These are phyloP conservation scores for Heteronetta atricapilla DNA, from an alignment of 2,113 vertebrate genomes.

Conservation along the genomic window DNA sequence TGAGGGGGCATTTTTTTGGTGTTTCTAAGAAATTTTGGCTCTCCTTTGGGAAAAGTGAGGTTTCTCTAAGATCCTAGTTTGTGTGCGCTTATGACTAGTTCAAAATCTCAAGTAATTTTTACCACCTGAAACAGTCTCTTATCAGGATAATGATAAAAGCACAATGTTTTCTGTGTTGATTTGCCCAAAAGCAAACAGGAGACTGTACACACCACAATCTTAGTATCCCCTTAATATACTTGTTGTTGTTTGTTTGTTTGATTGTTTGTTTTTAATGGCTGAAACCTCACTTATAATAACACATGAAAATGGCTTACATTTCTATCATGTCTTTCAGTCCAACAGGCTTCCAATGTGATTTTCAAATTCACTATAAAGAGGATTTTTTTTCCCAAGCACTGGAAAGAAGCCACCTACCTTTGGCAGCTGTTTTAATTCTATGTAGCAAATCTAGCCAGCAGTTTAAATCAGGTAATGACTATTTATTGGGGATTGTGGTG, in stretches of 20 bases:
- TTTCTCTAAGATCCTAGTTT: neutral
- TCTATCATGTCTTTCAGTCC: conserved; percentile 38
- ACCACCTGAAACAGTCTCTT: neutral
- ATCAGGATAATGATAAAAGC: neutral
- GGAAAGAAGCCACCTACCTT: conserved; percentile 42
- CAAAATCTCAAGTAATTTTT: neutral
- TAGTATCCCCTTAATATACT: conserved; percentile 50
- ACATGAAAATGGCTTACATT: conserved; percentile 54
- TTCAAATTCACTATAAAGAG: conserved; percentile 50
- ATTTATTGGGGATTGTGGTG: neutral
- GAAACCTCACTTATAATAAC: conserved; percentile 44
- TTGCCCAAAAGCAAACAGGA: neutral
- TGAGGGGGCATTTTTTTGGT: neutral
- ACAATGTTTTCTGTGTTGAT: neutral
- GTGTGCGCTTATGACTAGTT: neutral
- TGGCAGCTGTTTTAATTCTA: conserved; percentile 14
- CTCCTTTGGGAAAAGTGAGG: neutral
- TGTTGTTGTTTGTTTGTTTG: neutral
- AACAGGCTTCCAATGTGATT: conserved; percentile 19
- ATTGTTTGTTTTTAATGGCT: neutral
- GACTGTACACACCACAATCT: neutral
- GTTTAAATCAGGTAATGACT: conserved; percentile 26
- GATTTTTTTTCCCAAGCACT: conserved; percentile 31
- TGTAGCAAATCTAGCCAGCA: neutral
- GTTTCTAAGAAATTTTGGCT: neutral